These are phyloP conservation scores for Monopis laevigella DNA, from an alignment of 2,888 invertebrate genomes.

Conservation along the genomic window DNA sequence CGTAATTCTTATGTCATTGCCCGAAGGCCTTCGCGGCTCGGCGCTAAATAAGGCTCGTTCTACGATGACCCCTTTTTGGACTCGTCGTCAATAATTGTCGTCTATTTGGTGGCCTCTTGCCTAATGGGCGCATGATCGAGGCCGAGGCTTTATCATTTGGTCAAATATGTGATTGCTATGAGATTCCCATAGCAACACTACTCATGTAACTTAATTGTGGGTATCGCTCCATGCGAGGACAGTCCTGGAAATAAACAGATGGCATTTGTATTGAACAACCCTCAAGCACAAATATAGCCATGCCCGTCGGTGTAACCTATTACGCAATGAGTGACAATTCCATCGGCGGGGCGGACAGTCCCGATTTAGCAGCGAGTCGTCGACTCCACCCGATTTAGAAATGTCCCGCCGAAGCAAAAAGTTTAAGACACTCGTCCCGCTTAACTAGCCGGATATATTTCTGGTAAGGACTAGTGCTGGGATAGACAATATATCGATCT, in stretches of 20 bases:
- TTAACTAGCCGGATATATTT: conserved; percentile 11
- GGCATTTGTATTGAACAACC: neutral
- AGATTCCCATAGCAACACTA: too few relatives aligned
- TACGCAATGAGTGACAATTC: conserved; percentile 43
- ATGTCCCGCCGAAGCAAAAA: conserved; percentile 49
- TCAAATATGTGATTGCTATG: conserved; percentile 7
- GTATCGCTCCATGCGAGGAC: too few relatives aligned
- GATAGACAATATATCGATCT: too few relatives aligned
- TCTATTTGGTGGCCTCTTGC: conserved; percentile 7
- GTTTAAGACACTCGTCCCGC: conserved; percentile 25
- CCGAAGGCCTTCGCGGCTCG: conserved; percentile 4
- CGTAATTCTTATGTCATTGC: conserved; percentile 8
- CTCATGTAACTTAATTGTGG: too few relatives aligned
- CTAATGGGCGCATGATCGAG: neutral
- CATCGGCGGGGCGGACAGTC: conserved; percentile 25
- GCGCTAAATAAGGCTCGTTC: conserved; percentile 6
- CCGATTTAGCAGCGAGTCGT: conserved; percentile 46
- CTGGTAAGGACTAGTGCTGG: conserved; percentile 2
- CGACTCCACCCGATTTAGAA: conserved; percentile 54
- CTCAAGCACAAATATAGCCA: conserved; percentile 7
- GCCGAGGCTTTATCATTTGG: neutral
- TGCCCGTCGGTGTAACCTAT: conserved; percentile 18
- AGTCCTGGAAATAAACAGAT: conserved; percentile 2
- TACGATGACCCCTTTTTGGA: conserved; percentile 6
- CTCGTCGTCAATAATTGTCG: conserved; percentile 6